These are phyloP conservation scores for Lamproptera curius DNA, from an alignment of 2,888 invertebrate genomes.

Conservation along the genomic window DNA sequence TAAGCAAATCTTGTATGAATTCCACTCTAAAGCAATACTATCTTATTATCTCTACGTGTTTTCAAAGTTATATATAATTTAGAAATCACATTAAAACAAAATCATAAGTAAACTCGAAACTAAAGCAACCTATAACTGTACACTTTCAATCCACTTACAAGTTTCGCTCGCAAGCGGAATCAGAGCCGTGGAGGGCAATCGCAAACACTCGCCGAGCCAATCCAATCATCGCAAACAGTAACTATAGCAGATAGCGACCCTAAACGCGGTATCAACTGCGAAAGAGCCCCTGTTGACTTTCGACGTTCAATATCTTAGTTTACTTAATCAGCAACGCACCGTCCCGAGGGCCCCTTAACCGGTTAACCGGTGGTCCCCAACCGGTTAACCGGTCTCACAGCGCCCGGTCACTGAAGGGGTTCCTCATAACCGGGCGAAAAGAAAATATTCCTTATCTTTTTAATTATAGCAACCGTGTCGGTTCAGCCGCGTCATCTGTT, in stretches of 20 bases:
- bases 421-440: conserved; percentile 49
- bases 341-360: conserved; percentile 68
- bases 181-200: background rate
- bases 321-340: conserved; percentile 73
- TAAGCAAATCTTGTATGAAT: too few species aligned
- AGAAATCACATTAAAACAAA: too few species aligned
- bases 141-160: too few species aligned
- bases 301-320: conserved; percentile 75
- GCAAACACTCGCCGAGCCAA: conserved; percentile 54
- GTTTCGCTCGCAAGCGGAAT: too few species aligned
- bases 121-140: too few species aligned
- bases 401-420: conserved; percentile 53
- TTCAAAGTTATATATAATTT: too few species aligned
- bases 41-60: too few species aligned
- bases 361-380: conserved; percentile 65
- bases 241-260: conserved; percentile 65
- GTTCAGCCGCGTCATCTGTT: conserved; percentile 72
- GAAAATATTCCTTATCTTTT: conserved; percentile 77
- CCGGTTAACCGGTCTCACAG: conserved; percentile 60
- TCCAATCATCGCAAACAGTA: conserved; percentile 74
- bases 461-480: conserved; percentile 66
- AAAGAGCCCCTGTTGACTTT: conserved; percentile 78
- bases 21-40: too few species aligned
- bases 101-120: too few species aligned
- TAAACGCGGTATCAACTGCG: conserved; percentile 69